phyloP scores from a whole-genome alignment of 2,888 invertebrate genomes.

The Drosophila demipolita region DNA sequence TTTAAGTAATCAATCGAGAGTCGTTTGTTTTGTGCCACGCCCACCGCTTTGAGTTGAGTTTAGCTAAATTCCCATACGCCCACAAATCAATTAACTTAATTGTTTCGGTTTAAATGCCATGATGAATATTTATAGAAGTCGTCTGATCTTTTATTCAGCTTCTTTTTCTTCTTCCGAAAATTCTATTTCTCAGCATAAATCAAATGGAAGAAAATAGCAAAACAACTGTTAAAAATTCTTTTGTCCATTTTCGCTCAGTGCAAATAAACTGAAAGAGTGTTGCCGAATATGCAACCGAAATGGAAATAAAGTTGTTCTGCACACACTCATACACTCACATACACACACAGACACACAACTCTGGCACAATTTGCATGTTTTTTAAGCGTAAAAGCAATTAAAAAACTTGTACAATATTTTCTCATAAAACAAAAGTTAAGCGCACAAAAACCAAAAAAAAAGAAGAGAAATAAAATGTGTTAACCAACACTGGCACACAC shows the following conservation, averaged over 20 bases:
- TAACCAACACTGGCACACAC: constrained; percentile 48
- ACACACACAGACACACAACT: constrained; percentile 2
- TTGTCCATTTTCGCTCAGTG: constrained; percentile 10
- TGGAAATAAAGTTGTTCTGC: constrained; percentile 56
- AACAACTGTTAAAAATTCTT: constrained; percentile 6
- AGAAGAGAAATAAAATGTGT: background rate
- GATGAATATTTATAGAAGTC: constrained; percentile 1
- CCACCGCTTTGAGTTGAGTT: background rate
- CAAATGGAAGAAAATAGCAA: constrained; percentile 12
- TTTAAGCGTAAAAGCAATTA: constrained; percentile 70
- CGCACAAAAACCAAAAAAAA: constrained; percentile 20
- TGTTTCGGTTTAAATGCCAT: constrained; percentile 46
- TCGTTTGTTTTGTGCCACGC: constrained; percentile 34
- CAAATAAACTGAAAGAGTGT: constrained; percentile 34
- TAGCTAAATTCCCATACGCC: constrained; percentile 18
- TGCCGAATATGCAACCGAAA: constrained; percentile 37
- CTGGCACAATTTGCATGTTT: constrained; percentile 52
- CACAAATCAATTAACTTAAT: constrained; percentile 72
- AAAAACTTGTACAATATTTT: constrained; percentile 73
- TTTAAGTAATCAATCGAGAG: constrained; percentile 65
- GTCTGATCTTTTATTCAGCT: background rate
- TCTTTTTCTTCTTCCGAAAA: constrained; percentile 24
- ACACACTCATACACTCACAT: constrained; percentile 37
- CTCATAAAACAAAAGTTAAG: constrained; percentile 69
- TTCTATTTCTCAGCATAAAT: constrained; percentile 50